Base-by-base conservation (phyloP, 2,888 invertebrate genomes). In the Scaptomyza reducta region DNA sequence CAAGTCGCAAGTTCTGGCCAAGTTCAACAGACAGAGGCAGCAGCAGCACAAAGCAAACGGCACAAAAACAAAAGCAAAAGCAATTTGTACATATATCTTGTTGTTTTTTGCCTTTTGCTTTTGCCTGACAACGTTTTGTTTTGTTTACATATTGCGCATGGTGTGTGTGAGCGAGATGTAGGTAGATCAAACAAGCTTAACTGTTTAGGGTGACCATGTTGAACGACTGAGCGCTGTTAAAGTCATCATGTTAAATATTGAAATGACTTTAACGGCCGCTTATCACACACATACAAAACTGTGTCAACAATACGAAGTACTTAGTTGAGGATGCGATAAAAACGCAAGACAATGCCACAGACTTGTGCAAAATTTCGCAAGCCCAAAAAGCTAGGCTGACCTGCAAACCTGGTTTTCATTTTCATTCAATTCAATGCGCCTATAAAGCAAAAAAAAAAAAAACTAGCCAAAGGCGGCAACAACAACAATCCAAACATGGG, bases 321-420 rank as follows among this genome's bases (percentile, higher is more conserved):
- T 22, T 38, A 10, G 53, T 42, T 51, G 29, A 45, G 49, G 40
- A 50, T 49, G 44, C 57, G 25, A 63, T 46, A 45, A 61, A 59
- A 59, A 56, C 59, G 31, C 33, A 14, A 63, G 38, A 61, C 64
- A 77, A 70, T 59, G 70, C 64, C 50, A 62, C 47, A 63, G 59
- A 67, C 50, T 62, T 74, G 77, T 67, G 46, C 51, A 50, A 78
- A 62, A 63, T 87, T 86, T 81, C 84, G 84, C 78, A 80, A 81
- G 61, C 59, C 56, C 40, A 44, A 79, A 83, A 65, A 58, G 27
- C 63, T 73, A 46, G 49, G 25, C 42, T 84, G 84, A 80, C 84
- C 84, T 49, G 84, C 55, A 84, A 88, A 84, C 84, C 84, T 88
- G 80, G 88, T 83, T 83, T 87, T 87, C 88, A 67, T 69, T 87